A percentile compares a stretch with the other conserved stretches of the same genome.
These are phyloP conservation scores for Champsocephalus gunnari DNA, from an alignment of 2,797 vertebrate species.

Conservation along the genomic window DNA sequence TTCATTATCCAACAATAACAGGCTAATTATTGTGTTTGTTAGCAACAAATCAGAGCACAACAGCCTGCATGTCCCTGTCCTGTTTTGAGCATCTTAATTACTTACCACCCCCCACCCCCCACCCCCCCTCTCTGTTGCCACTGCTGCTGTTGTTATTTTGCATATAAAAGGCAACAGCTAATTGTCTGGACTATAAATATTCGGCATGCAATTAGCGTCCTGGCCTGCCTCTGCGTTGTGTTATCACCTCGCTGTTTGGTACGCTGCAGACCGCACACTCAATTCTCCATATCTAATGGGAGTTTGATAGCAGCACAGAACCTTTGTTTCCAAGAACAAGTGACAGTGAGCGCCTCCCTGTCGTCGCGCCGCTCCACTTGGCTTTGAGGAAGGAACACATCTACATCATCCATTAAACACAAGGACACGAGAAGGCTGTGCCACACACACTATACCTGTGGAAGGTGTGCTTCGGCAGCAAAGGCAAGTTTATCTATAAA, in stretches of 20 bases:
- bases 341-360: conserved; percentile 67
- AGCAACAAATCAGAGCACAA: conserved; percentile 99
- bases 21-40: conserved; percentile 99
- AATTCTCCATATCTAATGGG: conserved; percentile 87
- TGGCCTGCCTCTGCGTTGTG: conserved; percentile 85
- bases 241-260: conserved; percentile 87
- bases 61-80: conserved; percentile 99
- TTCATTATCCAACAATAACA: conserved; percentile 99
- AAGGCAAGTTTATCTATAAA: neutral
- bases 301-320: conserved; percentile 84
- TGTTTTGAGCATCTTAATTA: conserved; percentile 99
- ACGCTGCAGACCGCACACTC: conserved; percentile 79
- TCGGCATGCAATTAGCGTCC: conserved; percentile 97
- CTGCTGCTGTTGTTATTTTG: conserved; percentile 94
- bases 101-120: conserved; percentile 85
- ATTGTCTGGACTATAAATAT: conserved; percentile 99
- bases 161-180: conserved; percentile 99
- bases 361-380: conserved; percentile 69
- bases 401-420: conserved; percentile 45
- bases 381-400: conserved; percentile 67
- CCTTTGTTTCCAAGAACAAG: conserved; percentile 86
- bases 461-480: conserved; percentile 17
- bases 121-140: conserved; percentile 80
- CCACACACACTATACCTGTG: conserved; percentile 44
- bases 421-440: conserved; percentile 43